These are phyloP conservation scores for Camponotus vicinus DNA, from an alignment of 1,140 invertebrate genomes.

Conservation along the genomic window DNA sequence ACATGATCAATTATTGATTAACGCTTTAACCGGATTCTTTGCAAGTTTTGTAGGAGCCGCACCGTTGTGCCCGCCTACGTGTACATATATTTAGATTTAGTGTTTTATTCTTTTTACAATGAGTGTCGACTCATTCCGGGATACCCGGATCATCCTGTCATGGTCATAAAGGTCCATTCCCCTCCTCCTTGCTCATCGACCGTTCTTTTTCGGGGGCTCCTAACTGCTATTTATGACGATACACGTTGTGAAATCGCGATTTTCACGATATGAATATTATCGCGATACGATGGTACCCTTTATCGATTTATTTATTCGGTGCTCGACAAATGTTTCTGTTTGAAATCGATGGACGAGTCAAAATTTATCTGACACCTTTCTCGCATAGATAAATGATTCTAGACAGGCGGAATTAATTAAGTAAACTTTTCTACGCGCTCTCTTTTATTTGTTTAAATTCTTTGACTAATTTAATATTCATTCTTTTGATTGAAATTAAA, in stretches of 20 bases:
- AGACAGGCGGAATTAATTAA: slow-evolving; percentile 28
- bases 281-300: no score
- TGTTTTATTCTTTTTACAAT: background rate
- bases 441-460: slow-evolving; percentile 23
- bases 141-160: slow-evolving; percentile 15
- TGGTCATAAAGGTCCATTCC: background rate
- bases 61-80: background rate
- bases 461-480: background rate
- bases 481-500: no score
- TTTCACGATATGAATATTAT: slow-evolving; percentile 29
- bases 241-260: slow-evolving; percentile 10
- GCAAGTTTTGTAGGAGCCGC: background rate
- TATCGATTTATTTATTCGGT: background rate
- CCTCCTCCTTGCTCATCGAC: background rate
- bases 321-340: background rate
- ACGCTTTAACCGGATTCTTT: slow-evolving; percentile 28
- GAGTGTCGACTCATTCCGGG: background rate
- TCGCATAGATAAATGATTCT: slow-evolving; percentile 16
- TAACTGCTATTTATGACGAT: slow-evolving; percentile 23
- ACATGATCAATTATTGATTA: slow-evolving; percentile 16
- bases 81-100: slow-evolving; percentile 47
- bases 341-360: background rate
- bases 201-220: background rate
- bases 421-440: background rate
- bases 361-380: slow-evolving; percentile 21